Evolutionary conservation across 2,797 vertebrate species (phyloP), one percentile per base, ranked within the genome.

Genomic region (Ptychobarbus kaznakovi): DNA sequence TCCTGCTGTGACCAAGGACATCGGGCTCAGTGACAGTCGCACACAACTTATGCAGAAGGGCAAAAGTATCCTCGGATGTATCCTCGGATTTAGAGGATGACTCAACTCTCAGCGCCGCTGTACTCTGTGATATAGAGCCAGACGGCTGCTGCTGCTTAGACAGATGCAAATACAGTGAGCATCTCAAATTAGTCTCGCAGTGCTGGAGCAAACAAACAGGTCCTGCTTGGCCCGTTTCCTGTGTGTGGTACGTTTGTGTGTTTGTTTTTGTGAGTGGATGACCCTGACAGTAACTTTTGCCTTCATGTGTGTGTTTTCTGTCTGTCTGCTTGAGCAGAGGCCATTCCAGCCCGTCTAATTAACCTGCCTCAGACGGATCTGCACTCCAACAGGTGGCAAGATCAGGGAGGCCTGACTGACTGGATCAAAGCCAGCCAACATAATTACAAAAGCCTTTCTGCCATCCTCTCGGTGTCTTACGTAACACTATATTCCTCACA

Each of bases 371-470:
- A 90, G 91, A 92, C 82, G 84, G 89, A 91, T 89, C 92, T 86
- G 87, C 87, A 80, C 90, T 92, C 90, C 91, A 93, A 93, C 93
- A 95, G 94, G 93, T 95, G 94, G 93, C 90, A 86, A 53, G 88
- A 91, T 90, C 91, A 93, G 83, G 89, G 90, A 88, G 88, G 86
- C 90, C 88, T 88, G 89, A 86, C 86, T 79, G 85, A 80, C 92
- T 93, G 93, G 93, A 95, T 96, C 93, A 94, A 94, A 95, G 94
- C 94, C 93, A 92, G 91, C 44, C 85, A 89, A 93, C 93, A 92
- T 95, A 94, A 95, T 94, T 93, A 94, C 92, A 91, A 91, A 87
- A 88, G 75, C 91, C 79, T 80, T 83, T 63, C 78, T 86, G 40
- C 44, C 44, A 49, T 53, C 32, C 88, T 51, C 73, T 88, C 88